Evolutionary conservation across 2,113 vertebrate genomes (phyloP).

Genomic region (Procavia capensis): DNA sequence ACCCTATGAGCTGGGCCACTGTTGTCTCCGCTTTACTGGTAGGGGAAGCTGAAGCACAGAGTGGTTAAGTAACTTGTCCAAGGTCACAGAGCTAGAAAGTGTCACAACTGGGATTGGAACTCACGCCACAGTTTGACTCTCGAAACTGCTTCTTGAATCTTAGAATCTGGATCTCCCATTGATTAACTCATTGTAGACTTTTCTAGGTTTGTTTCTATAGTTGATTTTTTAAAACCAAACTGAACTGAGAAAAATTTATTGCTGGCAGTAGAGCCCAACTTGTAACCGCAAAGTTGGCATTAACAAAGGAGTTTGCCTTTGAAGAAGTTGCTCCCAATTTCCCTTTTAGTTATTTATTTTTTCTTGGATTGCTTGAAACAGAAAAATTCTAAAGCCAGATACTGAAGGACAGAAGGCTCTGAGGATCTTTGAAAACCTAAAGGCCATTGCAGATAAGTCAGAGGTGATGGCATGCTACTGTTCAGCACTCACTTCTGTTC

Average conservation of each 20-base stretch:
- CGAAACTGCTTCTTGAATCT: neutral
- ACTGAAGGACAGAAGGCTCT: neutral
- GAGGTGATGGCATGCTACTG: neutral
- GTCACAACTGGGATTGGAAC: neutral
- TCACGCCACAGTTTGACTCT: neutral
- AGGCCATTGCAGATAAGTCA: neutral
- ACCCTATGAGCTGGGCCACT: neutral
- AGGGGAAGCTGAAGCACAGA: neutral
- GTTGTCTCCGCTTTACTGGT: too few species aligned
- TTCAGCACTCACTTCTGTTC: neutral
- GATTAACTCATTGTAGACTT: neutral
- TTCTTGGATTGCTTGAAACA: neutral
- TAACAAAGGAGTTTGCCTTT: neutral
- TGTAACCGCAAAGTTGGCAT: neutral
- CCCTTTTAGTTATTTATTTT: neutral
- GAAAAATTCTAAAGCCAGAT: neutral
- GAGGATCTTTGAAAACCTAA: neutral
- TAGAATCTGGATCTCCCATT: neutral
- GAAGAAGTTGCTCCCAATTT: neutral
- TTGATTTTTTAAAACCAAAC: neutral
- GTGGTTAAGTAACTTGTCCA: neutral
- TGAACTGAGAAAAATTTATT: constrained; percentile 10
- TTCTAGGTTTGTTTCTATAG: constrained; percentile 3
- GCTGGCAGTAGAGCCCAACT: neutral
- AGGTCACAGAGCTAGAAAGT: neutral